These are phyloP conservation scores for Bathynomus jamesi DNA, from an alignment of 1,140 invertebrate genomes.

Conservation along the genomic window DNA sequence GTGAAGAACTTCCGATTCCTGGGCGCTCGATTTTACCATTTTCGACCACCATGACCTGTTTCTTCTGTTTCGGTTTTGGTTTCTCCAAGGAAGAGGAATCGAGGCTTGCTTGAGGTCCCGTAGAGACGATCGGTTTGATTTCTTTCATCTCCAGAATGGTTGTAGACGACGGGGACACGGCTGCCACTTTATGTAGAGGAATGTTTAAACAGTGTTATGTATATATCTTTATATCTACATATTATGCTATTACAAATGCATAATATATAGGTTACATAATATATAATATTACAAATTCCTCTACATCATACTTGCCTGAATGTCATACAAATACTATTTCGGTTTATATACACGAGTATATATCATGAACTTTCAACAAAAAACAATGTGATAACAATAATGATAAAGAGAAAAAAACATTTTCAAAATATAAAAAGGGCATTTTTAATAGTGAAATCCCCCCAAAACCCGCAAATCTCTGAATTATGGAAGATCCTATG, in stretches of 20 bases:
- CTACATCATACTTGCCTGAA: too few relatives aligned
- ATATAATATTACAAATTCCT: too few relatives aligned
- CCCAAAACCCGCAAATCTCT: not conserved
- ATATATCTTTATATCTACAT: not conserved
- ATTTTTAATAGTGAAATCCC: not conserved
- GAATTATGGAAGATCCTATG: too few relatives aligned
- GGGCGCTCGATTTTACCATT: constrained; percentile 11
- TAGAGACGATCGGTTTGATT: not conserved
- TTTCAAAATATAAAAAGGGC: not conserved
- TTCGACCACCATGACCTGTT: constrained; percentile 14
- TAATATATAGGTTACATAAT: not conserved
- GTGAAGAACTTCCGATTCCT: not conserved
- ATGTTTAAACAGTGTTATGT: not conserved
- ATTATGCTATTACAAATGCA: not conserved
- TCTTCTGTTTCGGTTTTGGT: constrained; percentile 5
- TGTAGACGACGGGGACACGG: not conserved
- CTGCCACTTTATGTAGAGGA: not conserved
- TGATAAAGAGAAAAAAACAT: too few relatives aligned
- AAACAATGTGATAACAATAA: too few relatives aligned
- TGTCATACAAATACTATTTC: too few relatives aligned
- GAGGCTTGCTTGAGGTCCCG: not conserved
- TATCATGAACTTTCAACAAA: too few relatives aligned
- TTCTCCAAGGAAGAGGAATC: not conserved
- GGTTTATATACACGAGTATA: too few relatives aligned
- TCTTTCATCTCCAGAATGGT: not conserved